Evolutionary conservation across 2,888 invertebrate genomes (phyloP).

Genomic region (Melinaea menophilus): DNA sequence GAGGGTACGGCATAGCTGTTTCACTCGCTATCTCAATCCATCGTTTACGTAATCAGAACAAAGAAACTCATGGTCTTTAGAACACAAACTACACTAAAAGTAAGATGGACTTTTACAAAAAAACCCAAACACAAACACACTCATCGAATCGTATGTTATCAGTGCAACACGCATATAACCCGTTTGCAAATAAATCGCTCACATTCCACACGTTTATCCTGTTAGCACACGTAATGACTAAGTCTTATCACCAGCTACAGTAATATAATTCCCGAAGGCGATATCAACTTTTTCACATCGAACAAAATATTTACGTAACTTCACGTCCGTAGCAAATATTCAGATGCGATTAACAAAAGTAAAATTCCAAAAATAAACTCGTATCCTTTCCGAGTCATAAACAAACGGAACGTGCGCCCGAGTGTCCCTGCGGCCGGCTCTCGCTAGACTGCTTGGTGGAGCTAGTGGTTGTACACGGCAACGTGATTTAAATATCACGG

Average conservation of each 20-base stretch:
- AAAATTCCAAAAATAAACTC: conserved; percentile 59
- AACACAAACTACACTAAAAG: conserved; percentile 2
- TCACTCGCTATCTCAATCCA: conserved; percentile 20
- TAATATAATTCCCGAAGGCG: conserved; percentile 15
- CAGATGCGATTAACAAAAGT: conserved; percentile 58
- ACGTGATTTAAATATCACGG: neutral
- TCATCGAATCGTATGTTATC: conserved; percentile 36
- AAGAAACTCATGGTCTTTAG: conserved; percentile 2
- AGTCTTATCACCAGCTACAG: conserved; percentile 14
- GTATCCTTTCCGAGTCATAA: conserved; percentile 53
- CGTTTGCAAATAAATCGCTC: conserved; percentile 17
- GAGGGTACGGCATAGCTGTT: conserved; percentile 40
- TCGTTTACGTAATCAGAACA: conserved; percentile 16
- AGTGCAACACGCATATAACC: conserved; percentile 37
- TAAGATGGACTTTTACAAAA: conserved; percentile 3
- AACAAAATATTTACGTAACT: conserved; percentile 52
- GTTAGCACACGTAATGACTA: conserved; percentile 8
- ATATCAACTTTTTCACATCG: conserved; percentile 2
- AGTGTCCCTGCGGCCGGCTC: conserved; percentile 48
- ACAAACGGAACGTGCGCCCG: conserved; percentile 47
- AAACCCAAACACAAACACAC: conserved; percentile 31
- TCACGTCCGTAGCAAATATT: conserved; percentile 45
- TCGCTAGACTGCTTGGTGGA: conserved; percentile 49
- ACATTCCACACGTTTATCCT: conserved; percentile 19
- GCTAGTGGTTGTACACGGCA: neutral